Base-by-base conservation (phyloP, 1,140 invertebrate genomes). In the Drosophila novamexicana region DNA sequence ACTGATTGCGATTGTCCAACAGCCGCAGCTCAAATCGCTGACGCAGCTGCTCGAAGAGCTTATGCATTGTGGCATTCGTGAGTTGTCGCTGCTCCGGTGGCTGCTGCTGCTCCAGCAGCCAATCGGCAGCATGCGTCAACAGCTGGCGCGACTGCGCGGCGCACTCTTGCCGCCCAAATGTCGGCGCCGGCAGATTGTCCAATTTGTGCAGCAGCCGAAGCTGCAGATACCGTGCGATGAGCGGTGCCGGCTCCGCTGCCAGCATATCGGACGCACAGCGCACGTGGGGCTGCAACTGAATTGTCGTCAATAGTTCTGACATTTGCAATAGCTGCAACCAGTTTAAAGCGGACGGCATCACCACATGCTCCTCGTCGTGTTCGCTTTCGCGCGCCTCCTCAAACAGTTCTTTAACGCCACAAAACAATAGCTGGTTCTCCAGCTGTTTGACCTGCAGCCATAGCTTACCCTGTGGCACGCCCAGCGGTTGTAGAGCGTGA, bases 61-160 rank as follows among this genome's bases (percentile, higher is more conserved):
- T 18, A n/a, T 67, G 75, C 7, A 86, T 4, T 0, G 53, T 34
- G 2, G 36, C 37, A 29, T 71, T 56, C 34, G 36, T 29, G 16
- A 29, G 32, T 10, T 44, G 53, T 1, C 37, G 53, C n/a, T 54
- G 12, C 9, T 16, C 10, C 6, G 7, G 34, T n/a, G 57, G 40
- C 32, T 61, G 58, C 4, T 72, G 37, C 45, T 63, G 39, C 16
- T 81, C 45, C 50, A 81, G 32, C 36, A 82, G 32, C 82, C 82
- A 85, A 0, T 52, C 70, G 2, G 67, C 32, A 1, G 82, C 79
- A 29, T 86, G 81, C n/a, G 66, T 61, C 45, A 85, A 22, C 22
- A 85, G 34, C 16, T 58, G 40, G 0, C 79, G 75, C 10, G 66
- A 7, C 14, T 86, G 82, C 10, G 45, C 67, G 10, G 75, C 69